Evolutionary conservation across 30 jellyfish, hydroid and myxozoan genomes (phyloP).

Genomic region (Cassiopea andromeda): DNA sequence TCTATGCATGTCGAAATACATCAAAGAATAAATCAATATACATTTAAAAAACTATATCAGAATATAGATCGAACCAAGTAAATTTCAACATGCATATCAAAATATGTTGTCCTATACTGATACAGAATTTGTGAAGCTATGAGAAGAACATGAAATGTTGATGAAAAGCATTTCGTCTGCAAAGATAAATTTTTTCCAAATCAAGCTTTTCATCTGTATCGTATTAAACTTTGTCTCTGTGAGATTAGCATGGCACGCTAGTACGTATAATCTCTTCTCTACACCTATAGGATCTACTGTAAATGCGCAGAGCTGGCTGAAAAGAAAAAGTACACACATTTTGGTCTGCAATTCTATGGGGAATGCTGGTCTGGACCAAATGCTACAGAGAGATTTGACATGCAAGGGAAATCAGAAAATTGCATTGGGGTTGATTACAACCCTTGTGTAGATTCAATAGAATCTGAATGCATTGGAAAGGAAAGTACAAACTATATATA

Average conservation of each 20-base stretch:
- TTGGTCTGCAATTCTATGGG: slow-evolving; percentile 95
- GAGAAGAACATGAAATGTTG: neutral
- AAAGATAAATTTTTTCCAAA: no score
- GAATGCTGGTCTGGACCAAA: slow-evolving; percentile 98
- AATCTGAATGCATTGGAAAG: slow-evolving; percentile 80
- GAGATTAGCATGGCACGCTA: no score
- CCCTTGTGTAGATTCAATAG: slow-evolving; percentile 66
- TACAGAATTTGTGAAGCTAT: neutral
- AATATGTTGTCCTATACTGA: neutral
- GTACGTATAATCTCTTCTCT: no score
- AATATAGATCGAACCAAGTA: neutral
- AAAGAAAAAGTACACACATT: slow-evolving; percentile 55
- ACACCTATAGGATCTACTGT: slow-evolving; percentile 82
- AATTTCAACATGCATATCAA: no score
- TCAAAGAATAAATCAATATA: no score
- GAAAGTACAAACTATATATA: slow-evolving; percentile 83
- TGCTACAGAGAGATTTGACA: slow-evolving; percentile 42
- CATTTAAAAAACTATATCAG: neutral
- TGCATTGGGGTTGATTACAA: slow-evolving; percentile 85
- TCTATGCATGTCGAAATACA: no score
- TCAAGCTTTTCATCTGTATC: neutral
- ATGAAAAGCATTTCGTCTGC: no score
- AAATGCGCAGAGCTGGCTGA: slow-evolving; percentile 79
- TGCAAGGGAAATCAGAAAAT: slow-evolving; percentile 67
- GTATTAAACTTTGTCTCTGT: no score